These are phyloP conservation scores for Odiellus spinosus DNA, from an alignment of 2,888 invertebrate species.

Conservation along the genomic window DNA sequence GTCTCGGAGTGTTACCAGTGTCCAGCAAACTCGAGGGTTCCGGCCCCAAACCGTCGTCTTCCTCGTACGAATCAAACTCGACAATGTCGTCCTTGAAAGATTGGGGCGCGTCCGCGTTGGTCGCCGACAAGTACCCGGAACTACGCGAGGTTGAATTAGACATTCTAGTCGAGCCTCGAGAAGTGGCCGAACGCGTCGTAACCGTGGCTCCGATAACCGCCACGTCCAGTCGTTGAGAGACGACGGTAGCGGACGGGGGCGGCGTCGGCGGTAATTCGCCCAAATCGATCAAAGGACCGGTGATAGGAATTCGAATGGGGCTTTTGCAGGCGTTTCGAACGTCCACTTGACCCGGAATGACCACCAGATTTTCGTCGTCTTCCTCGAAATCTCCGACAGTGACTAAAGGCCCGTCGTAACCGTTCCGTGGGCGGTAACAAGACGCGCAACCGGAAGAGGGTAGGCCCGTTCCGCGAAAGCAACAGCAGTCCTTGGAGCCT, in stretches of 20 bases:
- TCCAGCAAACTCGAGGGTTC: conserved; percentile 7
- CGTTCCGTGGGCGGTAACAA: too few species aligned
- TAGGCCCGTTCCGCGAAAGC: too few species aligned
- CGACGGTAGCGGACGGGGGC: conserved; percentile 14
- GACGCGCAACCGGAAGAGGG: too few species aligned
- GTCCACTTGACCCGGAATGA: too few species aligned
- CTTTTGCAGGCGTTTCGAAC: neutral
- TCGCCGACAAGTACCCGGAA: conserved; percentile 20
- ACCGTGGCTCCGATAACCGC: conserved; percentile 15
- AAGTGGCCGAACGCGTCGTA: conserved; percentile 16
- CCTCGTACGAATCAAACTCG: neutral
- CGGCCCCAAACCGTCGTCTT: neutral
- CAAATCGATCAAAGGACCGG: neutral
- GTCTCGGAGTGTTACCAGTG: neutral
- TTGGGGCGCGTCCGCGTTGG: conserved; percentile 14
- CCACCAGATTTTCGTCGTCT: conserved; percentile 13
- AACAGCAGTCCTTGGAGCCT: too few species aligned
- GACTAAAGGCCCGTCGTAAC: conserved; percentile 10
- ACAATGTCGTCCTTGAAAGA: neutral
- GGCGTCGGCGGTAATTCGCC: conserved; percentile 9
- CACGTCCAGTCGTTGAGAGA: conserved; percentile 11
- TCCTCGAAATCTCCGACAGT: conserved; percentile 15
- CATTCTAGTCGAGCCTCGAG: too few species aligned
- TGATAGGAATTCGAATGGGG: neutral
- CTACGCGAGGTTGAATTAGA: conserved; percentile 13